Percentiles rank a stretch among this genome's conserved stretches.
These are phyloP conservation scores for Tapera naevia DNA, from an alignment of 2,797 vertebrate genomes.

Conservation along the genomic window DNA sequence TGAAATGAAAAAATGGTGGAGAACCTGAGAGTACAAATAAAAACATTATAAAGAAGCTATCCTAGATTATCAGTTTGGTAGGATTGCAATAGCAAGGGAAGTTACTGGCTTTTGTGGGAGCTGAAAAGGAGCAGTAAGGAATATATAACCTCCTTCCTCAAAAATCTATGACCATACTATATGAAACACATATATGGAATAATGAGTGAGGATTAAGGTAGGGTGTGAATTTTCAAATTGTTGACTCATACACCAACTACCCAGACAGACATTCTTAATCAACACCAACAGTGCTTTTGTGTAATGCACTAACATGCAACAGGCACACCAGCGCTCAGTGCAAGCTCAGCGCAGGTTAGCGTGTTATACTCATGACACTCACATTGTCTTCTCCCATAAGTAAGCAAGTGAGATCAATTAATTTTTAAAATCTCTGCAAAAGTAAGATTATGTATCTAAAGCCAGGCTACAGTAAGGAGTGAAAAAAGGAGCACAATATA, in stretches of 20 bases:
- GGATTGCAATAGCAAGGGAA: not conserved
- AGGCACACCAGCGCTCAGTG: not conserved
- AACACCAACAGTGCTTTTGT: not conserved
- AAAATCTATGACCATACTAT: not conserved
- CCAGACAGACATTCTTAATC: not conserved
- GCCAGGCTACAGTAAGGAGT: not conserved
- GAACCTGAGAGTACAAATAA: not conserved
- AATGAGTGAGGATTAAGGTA: not conserved
- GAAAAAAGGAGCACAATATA: not conserved
- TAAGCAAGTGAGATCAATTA: not conserved
- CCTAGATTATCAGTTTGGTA: not conserved
- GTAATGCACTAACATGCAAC: not conserved
- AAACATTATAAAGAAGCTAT: not conserved
- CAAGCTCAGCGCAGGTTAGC: not conserved
- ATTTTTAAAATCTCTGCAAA: not conserved
- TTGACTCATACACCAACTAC: not conserved
- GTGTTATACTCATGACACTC: accelerated
- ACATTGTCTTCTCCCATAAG: not conserved
- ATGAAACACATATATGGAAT: not conserved
- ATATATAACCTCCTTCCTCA: not conserved
- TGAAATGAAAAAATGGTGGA: not conserved
- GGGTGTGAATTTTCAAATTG: not conserved
- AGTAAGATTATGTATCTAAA: not conserved
- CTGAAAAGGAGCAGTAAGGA: not conserved
- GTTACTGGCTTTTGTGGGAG: not conserved